Evolutionary conservation across 2,113 vertebrate species (phyloP), one percentile per base, ranked within the genome.

Genomic region (Prietella phreatophila): DNA sequence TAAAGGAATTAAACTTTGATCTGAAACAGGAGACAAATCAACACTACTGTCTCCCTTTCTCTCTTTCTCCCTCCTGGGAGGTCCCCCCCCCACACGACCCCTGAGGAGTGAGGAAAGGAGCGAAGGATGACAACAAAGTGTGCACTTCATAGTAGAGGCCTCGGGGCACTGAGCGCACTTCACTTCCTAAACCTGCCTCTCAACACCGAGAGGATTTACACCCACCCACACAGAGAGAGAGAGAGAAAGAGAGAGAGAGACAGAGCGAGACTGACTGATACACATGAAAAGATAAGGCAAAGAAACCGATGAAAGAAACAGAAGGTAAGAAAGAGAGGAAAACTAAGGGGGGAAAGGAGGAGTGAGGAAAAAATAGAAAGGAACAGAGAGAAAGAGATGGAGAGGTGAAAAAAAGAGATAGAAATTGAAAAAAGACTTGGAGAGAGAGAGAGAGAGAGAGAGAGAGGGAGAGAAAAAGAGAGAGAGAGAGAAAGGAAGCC

Each of bases 181-280:
- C 82, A 61, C 39, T 83, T 83, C 82, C 60, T 83, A 83, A 83
- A 65, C 82, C 82, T 83, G 53, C 53, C 79, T 81, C 79, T 81
- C 79, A 58, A 81, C 79, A 58, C 53, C 2, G 3, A 63, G 60
- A 83, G 36, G 58, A 63, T 47, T 27, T 10, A 65, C 39, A 83
- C 82, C 65, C 82, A 83, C 60, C 47, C 58, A 47, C 27, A 33
- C 33, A 58, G 22, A 4, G n/a, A 22, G 33, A 86, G 53, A 65
- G 3, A 65, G 27, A 65, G 61, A 65, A 30, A 47, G 39, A 53
- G 50, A 47, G 22, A 2, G 25, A 56, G 33, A 76, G 36, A 76
- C 30, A 36, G 11, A 36, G 6, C 19, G 33, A 8, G 14, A 17
- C 1, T 36, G 15, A 69, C 14, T 20, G 67, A 71, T 17, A 39